Evolutionary conservation across 2,888 invertebrate genomes (phyloP), one percentile per base, ranked within the genome.

Genomic region (Dryadula phaetusa): DNA sequence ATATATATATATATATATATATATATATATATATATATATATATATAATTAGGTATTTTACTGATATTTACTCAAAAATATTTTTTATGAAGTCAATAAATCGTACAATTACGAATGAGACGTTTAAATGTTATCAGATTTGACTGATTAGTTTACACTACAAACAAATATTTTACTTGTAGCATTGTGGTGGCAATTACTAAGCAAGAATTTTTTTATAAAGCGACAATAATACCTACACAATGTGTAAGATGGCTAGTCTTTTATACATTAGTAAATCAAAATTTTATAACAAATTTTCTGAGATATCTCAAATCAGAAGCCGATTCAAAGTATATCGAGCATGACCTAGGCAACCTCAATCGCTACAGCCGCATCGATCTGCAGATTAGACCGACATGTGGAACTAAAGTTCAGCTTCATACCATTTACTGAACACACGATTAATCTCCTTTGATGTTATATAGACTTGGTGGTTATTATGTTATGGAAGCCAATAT

Each of bases 321-420:
- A 46, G 18, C 32, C 44, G 32, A 44, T 44, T 46, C 28, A 60
- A 32, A 60, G 12, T 44, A 60, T 46, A 60, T 46, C 44, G 28
- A 60, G 60, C 60, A 60, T 18, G 60, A 60, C 42, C 60, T 60
- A 60, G 44, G 37, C 22, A 56, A 40, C 54, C 40, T 56, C 40
- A 56, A 56, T 16, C 40, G 56, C 42, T 64, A 60, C 56, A 47
- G 62, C 71, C 40, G 44, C 64, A 69, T 69, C 67, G 69, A 71
- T 71, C 64, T 20, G 28, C 47, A 69, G 69, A 71, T 71, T 69
- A 67, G 34, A 54, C 64, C 40, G 60, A 25, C 28, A 60, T 67
- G 67, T 64, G 53, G 47, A 66, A 53, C 62, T 54, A 62, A 62
- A 58, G 66, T 65, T 65, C 65, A 60, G 46, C 46, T 53, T 49